Evolutionary conservation across 2,797 vertebrate species (phyloP).

Genomic region (Hemibagrus guttatus): DNA sequence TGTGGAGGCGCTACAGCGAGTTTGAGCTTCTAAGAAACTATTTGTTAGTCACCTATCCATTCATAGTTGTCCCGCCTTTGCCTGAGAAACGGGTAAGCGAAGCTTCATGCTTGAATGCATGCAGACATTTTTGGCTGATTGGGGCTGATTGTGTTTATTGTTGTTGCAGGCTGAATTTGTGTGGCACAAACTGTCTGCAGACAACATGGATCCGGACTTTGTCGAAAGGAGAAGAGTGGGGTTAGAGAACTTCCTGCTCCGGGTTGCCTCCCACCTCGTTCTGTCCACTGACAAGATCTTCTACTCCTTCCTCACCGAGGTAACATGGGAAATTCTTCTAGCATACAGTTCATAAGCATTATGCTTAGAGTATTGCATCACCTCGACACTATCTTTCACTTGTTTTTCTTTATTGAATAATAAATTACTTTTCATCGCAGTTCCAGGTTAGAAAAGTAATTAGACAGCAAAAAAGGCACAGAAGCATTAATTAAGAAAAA

Average conservation of each 20-base stretch:
- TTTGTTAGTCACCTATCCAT: conserved; percentile 84
- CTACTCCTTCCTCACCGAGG: conserved; percentile 89
- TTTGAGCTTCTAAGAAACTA: conserved; percentile 92
- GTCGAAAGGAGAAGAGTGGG: conserved; percentile 92
- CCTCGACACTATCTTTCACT: background rate
- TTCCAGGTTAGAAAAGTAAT: background rate
- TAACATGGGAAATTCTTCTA: conserved; percentile 50
- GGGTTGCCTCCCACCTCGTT: conserved; percentile 87
- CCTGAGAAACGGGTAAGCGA: conserved; percentile 93
- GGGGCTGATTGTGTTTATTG: conserved; percentile 16
- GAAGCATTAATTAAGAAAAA: background rate
- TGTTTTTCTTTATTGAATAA: background rate
- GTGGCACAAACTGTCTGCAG: conserved; percentile 95
- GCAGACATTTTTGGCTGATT: background rate
- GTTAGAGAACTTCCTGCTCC: conserved; percentile 92
- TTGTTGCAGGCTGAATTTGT: conserved; percentile 90
- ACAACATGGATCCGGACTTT: conserved; percentile 98
- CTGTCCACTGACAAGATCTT: conserved; percentile 90
- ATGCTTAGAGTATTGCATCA: background rate
- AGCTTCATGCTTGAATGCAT: background rate
- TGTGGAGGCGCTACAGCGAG: conserved; percentile 96
- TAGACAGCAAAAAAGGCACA: background rate
- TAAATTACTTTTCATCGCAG: background rate
- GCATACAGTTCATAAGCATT: background rate
- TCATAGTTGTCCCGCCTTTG: conserved; percentile 88